Base-by-base conservation (phyloP, 2,797 vertebrate species). In the Fistularia commersonii region DNA sequence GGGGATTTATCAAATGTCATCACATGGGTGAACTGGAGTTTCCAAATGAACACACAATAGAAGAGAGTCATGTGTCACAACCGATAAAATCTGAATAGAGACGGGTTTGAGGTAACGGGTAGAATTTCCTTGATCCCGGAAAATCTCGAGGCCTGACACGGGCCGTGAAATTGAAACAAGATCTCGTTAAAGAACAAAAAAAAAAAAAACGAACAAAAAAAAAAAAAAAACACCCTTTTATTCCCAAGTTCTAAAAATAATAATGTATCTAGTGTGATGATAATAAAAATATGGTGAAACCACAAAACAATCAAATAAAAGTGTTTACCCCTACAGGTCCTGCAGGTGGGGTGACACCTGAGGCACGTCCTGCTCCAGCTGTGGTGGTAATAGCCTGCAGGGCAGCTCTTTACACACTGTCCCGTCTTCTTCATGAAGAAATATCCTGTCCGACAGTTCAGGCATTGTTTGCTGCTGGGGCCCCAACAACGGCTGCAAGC, bases 321-420 rank as follows among this genome's bases (percentile, higher is more conserved):
- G 14, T 11, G 6, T 39, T 63, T 74, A 88, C 86, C 72, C 0
- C 6, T 70, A 69, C 86, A 88, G 5, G 88, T 87, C 10, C 59
- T 83, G 64, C 95, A 97, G 31, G 88, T 92, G 2, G 93, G 85
- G 14, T 95, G 91, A 64, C 94, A 95, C 58, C 82, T 89, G 65
- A 85, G 80, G 67, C 95, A 97, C 51, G 70, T 64, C 0, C 69
- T 82, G 3, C 70, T 56, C 3, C 44, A 47, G 5, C 46, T 55
- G 36, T 84, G 80, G 36, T 72, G 57, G 0, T 91, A 92, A 86
- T 90, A 90, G 36, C 75, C 78, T 6, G 82, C 64, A 1, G 94
- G 94, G 53, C 95, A 96, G 57, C 82, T 86, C 46, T 40, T 66
- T 35, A 82, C 48, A 7, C 94, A 97, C 57, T 87, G 58, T 0